Conservation (phyloP, 2,888 invertebrate species). For the Carpatolechia fugitivella region DNA sequence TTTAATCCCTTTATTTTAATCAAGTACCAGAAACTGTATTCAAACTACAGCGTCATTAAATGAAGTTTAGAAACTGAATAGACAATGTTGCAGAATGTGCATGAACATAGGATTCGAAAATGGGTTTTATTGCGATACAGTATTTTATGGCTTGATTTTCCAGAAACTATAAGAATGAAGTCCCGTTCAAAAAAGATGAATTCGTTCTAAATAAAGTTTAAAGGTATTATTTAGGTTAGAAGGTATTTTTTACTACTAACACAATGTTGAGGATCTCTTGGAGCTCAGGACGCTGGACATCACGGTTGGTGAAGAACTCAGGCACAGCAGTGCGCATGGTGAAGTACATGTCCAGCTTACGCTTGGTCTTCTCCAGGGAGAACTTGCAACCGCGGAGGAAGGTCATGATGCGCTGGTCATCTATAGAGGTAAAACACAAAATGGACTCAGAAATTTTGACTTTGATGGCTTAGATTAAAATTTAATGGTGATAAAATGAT, state of each 20-base stretch:
- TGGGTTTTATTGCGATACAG: too few species aligned
- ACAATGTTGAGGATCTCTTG: conserved; percentile 83
- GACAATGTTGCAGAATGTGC: too few species aligned
- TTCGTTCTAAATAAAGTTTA: neutral
- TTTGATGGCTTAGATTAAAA: too few species aligned
- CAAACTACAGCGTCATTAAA: too few species aligned
- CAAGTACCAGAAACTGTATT: too few species aligned
- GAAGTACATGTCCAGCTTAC: conserved; percentile 92
- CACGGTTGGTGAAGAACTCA: conserved; percentile 89
- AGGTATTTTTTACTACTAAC: conserved; percentile 70
- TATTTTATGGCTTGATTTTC: too few species aligned
- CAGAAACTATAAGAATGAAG: too few species aligned
- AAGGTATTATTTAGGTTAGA: too few species aligned
- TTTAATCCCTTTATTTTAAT: too few species aligned
- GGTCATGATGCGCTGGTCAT: conserved; percentile 88
- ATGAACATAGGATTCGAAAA: too few species aligned
- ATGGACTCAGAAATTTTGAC: neutral
- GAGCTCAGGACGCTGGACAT: conserved; percentile 85
- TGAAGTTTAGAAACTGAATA: too few species aligned
- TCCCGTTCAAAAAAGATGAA: neutral
- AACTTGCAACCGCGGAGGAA: conserved; percentile 93
- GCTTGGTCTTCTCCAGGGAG: conserved; percentile 91
- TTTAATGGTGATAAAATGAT: too few species aligned
- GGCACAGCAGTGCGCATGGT: conserved; percentile 91
- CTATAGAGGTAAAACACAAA: conserved; percentile 56